Evolutionary conservation across 1,140 invertebrate species (phyloP).

Genomic region (Danaus melanippus): DNA sequence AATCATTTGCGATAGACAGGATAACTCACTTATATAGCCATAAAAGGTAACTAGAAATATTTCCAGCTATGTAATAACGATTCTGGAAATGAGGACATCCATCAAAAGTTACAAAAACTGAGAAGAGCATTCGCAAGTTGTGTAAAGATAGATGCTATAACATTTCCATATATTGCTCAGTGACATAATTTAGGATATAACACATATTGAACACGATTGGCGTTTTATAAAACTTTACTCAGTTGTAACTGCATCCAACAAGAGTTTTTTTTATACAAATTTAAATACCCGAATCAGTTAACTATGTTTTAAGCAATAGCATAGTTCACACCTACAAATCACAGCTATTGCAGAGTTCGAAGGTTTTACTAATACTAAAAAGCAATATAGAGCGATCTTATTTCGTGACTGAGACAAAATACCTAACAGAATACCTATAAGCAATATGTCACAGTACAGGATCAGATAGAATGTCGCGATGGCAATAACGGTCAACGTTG

Average conservation of each 20-base stretch:
- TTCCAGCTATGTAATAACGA: conserved; percentile 32
- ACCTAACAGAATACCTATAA: conserved; percentile 36
- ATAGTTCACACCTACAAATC: no score
- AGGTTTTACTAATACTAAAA: background rate
- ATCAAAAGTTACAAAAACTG: conserved; percentile 30
- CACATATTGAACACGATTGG: no score
- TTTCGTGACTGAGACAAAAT: conserved; percentile 38
- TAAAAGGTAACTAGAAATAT: conserved; percentile 49
- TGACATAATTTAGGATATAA: no score
- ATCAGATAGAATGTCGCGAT: conserved; percentile 43
- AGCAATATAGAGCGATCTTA: conserved; percentile 26
- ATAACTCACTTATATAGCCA: conserved; percentile 51
- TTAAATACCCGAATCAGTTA: no score
- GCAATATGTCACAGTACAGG: conserved; percentile 49
- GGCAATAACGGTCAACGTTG: conserved; percentile 47
- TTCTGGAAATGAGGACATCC: conserved; percentile 40
- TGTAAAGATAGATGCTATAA: conserved; percentile 5
- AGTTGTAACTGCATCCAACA: no score
- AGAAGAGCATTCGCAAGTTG: conserved; percentile 14
- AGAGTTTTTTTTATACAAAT: no score
- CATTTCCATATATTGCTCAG: no score
- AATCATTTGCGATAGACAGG: conserved; percentile 15
- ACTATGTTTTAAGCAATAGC: no score
- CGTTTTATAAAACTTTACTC: no score
- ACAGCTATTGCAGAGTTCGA: no score